Conservation (phyloP, 2,888 invertebrate species). For the Drosophila rubida region DNA sequence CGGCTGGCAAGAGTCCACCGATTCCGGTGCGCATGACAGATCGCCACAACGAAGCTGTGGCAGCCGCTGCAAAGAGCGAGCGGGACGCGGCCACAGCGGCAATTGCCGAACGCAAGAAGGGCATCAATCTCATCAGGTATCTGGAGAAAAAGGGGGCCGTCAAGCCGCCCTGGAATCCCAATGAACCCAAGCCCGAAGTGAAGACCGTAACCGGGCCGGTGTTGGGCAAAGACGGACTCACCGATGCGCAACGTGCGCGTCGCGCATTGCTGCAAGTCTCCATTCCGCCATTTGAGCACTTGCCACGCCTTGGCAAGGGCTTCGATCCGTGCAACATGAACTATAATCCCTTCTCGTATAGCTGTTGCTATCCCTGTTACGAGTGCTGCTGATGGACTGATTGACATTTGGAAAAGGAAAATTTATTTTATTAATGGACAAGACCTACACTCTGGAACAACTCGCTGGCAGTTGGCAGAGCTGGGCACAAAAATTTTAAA, state of each 20-base stretch:
- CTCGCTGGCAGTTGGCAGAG: not conserved
- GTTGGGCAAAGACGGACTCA: constrained; percentile 49
- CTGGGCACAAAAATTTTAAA: not conserved
- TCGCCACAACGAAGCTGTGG: constrained; percentile 15
- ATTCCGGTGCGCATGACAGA: constrained; percentile 48
- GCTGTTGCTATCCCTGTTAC: constrained; percentile 15
- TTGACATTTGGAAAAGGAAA: not conserved
- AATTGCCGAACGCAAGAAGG: constrained; percentile 24
- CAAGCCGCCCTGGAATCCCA: constrained; percentile 42
- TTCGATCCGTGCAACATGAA: constrained; percentile 33
- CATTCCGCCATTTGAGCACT: constrained; percentile 51
- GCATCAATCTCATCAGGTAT: constrained; percentile 60
- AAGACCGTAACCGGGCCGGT: constrained; percentile 8
- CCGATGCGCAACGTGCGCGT: constrained; percentile 42
- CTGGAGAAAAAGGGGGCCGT: constrained; percentile 37
- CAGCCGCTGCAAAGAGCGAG: constrained; percentile 10
- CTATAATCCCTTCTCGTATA: constrained; percentile 1
- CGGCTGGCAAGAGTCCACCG: constrained; percentile 11
- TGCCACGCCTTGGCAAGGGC: constrained; percentile 59
- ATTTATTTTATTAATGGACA: not conserved
- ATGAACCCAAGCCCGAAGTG: constrained; percentile 15
- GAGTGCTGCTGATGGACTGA: constrained; percentile 10
- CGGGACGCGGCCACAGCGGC: constrained; percentile 13
- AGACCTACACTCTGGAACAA: not conserved
- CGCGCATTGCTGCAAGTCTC: constrained; percentile 44